Base-by-base conservation (phyloP, 2,797 vertebrate species). In the Benthosema pterotum region DNA sequence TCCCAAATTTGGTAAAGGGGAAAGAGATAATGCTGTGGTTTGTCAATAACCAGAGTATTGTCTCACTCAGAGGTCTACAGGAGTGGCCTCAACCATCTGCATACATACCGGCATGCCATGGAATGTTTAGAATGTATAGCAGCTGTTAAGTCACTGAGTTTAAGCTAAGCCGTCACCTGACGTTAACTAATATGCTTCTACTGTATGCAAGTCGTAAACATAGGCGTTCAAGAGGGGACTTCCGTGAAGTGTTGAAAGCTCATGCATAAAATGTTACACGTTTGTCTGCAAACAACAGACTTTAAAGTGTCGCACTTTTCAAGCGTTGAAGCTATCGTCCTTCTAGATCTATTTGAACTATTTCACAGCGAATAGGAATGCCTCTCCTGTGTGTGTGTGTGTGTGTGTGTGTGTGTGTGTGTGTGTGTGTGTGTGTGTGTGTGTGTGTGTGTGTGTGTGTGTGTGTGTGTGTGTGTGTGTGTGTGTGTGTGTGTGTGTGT, bases 131-230 rank as follows among this genome's bases (percentile, higher is more conserved):
- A 65, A 69, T n/a, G 22, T 28, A 63, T 72, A 59, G 61, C 51
- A 53, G 8, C 52, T 52, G 63, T 69, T 42, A 69, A 55, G 42
- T 38, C 11, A 54, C 57, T n/a, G 71, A 72, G 77, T 77, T 72
- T 65, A 17, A 67, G 76, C 75, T 82, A 62, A 77, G 52, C 22
- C 42, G 14, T 0, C 0, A 14, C 1, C 47, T 63, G 60, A 67
- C 42, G 25, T 42, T 38, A 19, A 32, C 65, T 15, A 38, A 11
- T 50, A 52, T 16, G 42, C 22, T 25, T 60, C 17, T 28, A n/a
- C n/a, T n/a, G n/a, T n/a, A 4, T 38, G 51, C 1, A n/a, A 8
- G 11, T 61, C 25, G 18, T 0, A 4, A n/a, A 15, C 25, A 49
- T 5, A 28, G 14, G 5, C n/a, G 8, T 47, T 63, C 42, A 38